Percentiles rank a stretch among this genome's conserved stretches.
Conservation (phyloP, 1,140 invertebrate species). For the Drosophila ogumai region DNA sequence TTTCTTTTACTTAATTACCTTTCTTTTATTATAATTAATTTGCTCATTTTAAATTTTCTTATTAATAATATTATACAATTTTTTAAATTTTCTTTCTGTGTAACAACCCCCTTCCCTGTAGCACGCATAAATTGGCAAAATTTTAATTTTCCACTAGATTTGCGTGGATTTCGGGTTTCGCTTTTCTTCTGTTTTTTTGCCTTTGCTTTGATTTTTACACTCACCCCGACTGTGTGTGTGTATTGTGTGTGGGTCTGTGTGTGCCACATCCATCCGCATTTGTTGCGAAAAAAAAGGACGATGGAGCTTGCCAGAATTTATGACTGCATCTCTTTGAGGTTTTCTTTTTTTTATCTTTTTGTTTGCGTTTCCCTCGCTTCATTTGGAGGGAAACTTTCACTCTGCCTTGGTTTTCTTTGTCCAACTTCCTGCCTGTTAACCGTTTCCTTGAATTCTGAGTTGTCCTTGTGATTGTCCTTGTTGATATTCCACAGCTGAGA, state of each 20-base stretch:
- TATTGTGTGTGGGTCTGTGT: neutral
- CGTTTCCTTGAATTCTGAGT: neutral
- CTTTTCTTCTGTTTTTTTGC: constrained; percentile 9
- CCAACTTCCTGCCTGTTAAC: too few relatives aligned
- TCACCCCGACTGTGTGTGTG: neutral
- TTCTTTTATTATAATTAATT: neutral
- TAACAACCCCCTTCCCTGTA: neutral
- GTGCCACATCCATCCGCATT: constrained; percentile 2
- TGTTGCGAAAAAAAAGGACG: constrained; percentile 8
- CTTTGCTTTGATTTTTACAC: constrained; percentile 45
- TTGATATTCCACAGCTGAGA: neutral
- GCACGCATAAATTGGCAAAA: constrained; percentile 63
- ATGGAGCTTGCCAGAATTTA: constrained; percentile 29
- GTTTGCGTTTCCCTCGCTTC: constrained; percentile 44
- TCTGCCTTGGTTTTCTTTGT: constrained; percentile 6
- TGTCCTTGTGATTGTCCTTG: constrained; percentile 13
- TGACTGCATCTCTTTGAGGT: constrained; percentile 53
- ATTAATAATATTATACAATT: too few relatives aligned
- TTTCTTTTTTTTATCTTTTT: constrained; percentile 17
- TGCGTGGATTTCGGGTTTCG: constrained; percentile 52
- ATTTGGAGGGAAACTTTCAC: constrained; percentile 26
- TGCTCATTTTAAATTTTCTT: neutral
- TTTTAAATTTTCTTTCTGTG: neutral
- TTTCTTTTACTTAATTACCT: too few relatives aligned
- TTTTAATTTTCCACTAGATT: constrained; percentile 78